Base-by-base conservation (phyloP, 2,797 vertebrate species). In the Hypotaenidia philippensis region DNA sequence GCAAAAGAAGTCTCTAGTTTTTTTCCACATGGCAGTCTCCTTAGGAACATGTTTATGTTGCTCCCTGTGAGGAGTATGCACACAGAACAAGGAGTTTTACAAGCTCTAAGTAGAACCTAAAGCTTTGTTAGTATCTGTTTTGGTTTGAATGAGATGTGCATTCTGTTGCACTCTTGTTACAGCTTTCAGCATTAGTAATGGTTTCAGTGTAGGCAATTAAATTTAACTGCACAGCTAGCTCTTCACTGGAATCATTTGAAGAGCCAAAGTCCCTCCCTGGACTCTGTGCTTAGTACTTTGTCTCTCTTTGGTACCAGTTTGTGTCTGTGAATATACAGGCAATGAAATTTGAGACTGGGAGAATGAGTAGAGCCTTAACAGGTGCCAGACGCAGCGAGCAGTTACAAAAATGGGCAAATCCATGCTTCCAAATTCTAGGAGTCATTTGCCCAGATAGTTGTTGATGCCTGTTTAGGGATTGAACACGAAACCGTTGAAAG, bases 261-360 rank as follows among this genome's bases (percentile, higher is more conserved):
- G 6, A 87, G 52, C 13, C 11, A 16, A 25, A 68, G 13, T 56
- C 32, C 10, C 50, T 57, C 5, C 72, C 31, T 72, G 81, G 36
- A 36, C 17, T 66, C 65, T 78, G 69, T 75, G 32, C 56, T 88
- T 63, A 40, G 92, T 47, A 70, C 66, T 55, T 89, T 96, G 87
- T 94, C 96, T 91, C 80, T 97, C 68, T 96, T 95, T 74, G 78
- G 53, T 69, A 89, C 84, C 36, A 96, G 53, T 84, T 95, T 95
- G 66, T 96, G 89, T 74, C 97, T 98, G 71, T 25, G 31, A 81
- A 68, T 25, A 41, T 52, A 63, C 47, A n/a, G 44, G 70, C 27
- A 41, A 68, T 21, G 8, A 32, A 53, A n/a, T 53, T 14, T 20
- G 6, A 65, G 40, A 36, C 38, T 17, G 1, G 45, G 31, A 70